Base-by-base conservation (phyloP, 2,113 vertebrate genomes). In the Neolamprologus fasciatus region DNA sequence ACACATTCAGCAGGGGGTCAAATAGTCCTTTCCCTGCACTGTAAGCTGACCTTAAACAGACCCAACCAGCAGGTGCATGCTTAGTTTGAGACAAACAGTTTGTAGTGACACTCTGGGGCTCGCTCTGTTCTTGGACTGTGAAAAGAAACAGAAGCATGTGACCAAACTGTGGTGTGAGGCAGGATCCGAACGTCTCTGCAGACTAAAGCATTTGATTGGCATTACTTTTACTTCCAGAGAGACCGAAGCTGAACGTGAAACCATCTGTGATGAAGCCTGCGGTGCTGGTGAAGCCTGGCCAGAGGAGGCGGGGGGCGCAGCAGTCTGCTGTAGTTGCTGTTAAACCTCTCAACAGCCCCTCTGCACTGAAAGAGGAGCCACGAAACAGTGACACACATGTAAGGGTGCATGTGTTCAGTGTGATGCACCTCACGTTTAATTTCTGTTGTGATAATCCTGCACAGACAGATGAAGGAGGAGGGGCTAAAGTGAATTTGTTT, bases 261-360 rank as follows among this genome's bases (percentile, higher is more conserved):
- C 97, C 97, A 0, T 97, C 93, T 4, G 96, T 98, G 9, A 91
- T 97, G 90, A 98, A 97, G 91, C 94, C 93, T 19, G 83, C 94
- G 0, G 93, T 92, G 21, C 96, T 96, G 9, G 81, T 96, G 9
- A 97, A 96, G 79, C 87, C 96, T 40, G 89, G 92, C 1, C 94
- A 95, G 81, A 99, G 98, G 85, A 95, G 97, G 8, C 98, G 96
- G 83, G 93, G 93, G 1, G 53, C 89, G 0, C 96, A 89, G 21
- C 92, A 95, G 3, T 97, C 97, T n/a, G 97, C 97, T 1, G 93
- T 98, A 17, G 98, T 97, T 5, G 98, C 97, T 3, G 98, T 99
- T 51, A 98, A 97, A 89, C 98, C 98, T 0, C 89, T 98, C 13
- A 97, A 93, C 82, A 79, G 95, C 37, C 3, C 91, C 11, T 14